phyloP scores from a whole-genome alignment of 1,140 invertebrate genomes.

The Melanaphis sacchari region DNA sequence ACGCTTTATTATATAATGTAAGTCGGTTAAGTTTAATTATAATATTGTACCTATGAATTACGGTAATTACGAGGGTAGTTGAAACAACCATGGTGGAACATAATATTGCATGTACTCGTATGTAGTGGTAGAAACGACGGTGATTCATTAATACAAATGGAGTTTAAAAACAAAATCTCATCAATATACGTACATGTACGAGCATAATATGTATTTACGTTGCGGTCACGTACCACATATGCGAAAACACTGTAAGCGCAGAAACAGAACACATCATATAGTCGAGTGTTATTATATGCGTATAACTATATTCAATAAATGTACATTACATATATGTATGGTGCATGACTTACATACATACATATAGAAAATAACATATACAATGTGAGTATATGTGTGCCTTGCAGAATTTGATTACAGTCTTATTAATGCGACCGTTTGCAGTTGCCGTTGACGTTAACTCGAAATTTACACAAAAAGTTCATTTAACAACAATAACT shows the following conservation, averaged over 20 bases:
- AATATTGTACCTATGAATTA: neutral
- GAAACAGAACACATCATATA: neutral
- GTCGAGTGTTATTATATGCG: neutral
- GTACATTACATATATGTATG: neutral
- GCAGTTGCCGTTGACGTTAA: neutral
- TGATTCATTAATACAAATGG: constrained; percentile 3
- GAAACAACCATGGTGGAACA: neutral
- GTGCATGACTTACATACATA: neutral
- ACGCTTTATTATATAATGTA: neutral
- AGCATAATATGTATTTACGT: neutral
- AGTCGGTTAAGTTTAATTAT: neutral
- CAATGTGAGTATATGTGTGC: neutral
- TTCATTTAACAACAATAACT: neutral
- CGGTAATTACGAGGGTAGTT: neutral
- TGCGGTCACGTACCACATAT: neutral
- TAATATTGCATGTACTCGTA: neutral
- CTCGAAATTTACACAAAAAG: neutral
- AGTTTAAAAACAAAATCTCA: constrained; percentile 25
- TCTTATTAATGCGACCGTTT: neutral
- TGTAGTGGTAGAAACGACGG: neutral
- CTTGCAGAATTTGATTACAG: neutral
- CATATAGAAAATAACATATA: neutral
- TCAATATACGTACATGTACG: neutral
- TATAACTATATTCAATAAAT: neutral
- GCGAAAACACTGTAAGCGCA: neutral